Base-by-base conservation (phyloP, 2,888 invertebrate species). In the Muschampia plurimacula region DNA sequence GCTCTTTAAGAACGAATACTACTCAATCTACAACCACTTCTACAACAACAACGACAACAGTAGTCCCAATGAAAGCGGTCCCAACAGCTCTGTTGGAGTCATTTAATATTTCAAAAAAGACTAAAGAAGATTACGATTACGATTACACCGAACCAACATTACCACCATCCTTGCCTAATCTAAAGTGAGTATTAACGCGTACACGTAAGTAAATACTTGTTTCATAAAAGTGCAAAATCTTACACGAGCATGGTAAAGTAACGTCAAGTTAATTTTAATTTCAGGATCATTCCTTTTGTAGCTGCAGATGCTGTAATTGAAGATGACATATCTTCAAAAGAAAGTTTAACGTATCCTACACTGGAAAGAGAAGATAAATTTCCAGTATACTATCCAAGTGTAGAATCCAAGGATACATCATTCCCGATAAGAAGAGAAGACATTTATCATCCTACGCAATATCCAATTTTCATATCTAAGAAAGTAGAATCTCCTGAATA, bases 201-300 rank as follows among this genome's bases (percentile, higher is more conserved):
- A 41, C 41, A 10, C 9, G 10, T 64, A 22, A 22, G 59, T 15
- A n/a, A 55, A 9, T 55, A 69, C 13, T 3, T 32, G 5, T 7
- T 60, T 13, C 4, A 49, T 60, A 60, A n/a, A 60, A 36, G 36
- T 62, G 32, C 28, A 67, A 8, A 55, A 7, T 52, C 49, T 52
- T 52, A 13, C 49, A 39, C 13, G 8, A 8, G 39, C n/a, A 60
- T 9, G 60, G 39, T n/a, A 36, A n/a, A 57, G 39, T n/a, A 39
- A 60, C 49, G 1, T 32, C n/a, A 41, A 8, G 6, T 49, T 52
- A 22, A 63, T 39, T 63, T 41, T 41, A 9, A 41, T 94, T 95
- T 65, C 89, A 97, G 97, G 85, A 98, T 98, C 68, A 98, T 98
- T 80, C 97, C 98, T 8, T 98, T 98, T 86, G 96, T 98, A 75